Percentiles rank a stretch among this genome's conserved stretches.
These are phyloP conservation scores for Boleophthalmus pectinirostris DNA, from an alignment of 2,113 vertebrate species.

Conservation along the genomic window DNA sequence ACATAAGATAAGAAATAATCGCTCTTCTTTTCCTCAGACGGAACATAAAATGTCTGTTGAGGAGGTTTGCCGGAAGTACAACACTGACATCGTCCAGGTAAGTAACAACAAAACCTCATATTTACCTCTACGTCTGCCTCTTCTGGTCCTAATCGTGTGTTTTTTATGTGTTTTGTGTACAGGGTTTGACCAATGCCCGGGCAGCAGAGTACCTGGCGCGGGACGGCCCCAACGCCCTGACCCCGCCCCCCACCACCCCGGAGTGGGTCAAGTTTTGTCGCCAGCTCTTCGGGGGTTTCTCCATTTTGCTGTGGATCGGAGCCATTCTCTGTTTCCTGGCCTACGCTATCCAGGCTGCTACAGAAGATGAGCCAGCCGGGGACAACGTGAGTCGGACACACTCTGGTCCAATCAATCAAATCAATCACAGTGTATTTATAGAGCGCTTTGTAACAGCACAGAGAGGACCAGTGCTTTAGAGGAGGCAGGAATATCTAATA, in stretches of 20 bases:
- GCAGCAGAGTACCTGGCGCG: slow-evolving; percentile 88
- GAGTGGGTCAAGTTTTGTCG: slow-evolving; percentile 95
- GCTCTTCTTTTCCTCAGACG: slow-evolving; percentile 74
- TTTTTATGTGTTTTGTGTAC: background rate
- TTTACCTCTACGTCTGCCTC: background rate
- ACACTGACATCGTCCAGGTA: slow-evolving; percentile 89
- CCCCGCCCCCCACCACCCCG: slow-evolving; percentile 89
- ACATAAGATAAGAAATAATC: background rate
- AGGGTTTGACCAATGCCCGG: slow-evolving; percentile 90
- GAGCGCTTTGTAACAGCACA: too few relatives aligned
- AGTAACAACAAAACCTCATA: background rate
- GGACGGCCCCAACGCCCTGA: slow-evolving; percentile 88
- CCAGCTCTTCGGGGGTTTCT: slow-evolving; percentile 92
- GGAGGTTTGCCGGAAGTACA: slow-evolving; percentile 88
- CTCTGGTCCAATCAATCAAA: background rate
- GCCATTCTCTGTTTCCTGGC: slow-evolving; percentile 93
- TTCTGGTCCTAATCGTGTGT: background rate
- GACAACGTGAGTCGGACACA: slow-evolving; percentile 84
- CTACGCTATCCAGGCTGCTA: slow-evolving; percentile 90
- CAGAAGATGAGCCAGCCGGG: slow-evolving; percentile 84
- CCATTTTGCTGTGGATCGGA: slow-evolving; percentile 90
- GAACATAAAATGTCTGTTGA: slow-evolving; percentile 96
- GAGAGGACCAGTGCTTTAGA: too few relatives aligned
- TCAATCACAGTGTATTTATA: too few relatives aligned
- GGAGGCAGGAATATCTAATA: too few relatives aligned